Conservation (phyloP, 2,113 vertebrate genomes). For the Limanda limanda region DNA sequence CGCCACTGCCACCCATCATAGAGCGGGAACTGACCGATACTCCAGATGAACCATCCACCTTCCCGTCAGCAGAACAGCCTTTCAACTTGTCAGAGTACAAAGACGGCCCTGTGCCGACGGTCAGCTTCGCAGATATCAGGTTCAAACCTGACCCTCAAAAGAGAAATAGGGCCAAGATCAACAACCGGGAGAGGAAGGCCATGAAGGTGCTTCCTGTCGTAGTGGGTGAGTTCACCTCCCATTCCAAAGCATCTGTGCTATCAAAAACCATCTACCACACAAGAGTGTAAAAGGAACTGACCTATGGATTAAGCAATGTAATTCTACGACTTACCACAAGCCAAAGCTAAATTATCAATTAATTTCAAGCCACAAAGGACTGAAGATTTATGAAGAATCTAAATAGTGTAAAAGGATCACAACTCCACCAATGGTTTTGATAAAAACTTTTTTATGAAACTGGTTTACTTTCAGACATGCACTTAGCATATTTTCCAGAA, state of each 20-base stretch:
- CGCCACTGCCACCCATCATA: slow-evolving; percentile 69
- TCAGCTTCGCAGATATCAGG: slow-evolving; percentile 81
- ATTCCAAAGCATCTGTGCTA: background rate
- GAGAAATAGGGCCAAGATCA: slow-evolving; percentile 88
- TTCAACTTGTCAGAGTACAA: slow-evolving; percentile 56
- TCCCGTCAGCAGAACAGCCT: slow-evolving; percentile 30
- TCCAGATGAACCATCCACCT: slow-evolving; percentile 58
- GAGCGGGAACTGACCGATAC: slow-evolving; percentile 61
- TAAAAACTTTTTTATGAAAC: too few species aligned
- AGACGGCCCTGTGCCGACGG: slow-evolving; percentile 66
- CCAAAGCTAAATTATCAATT: background rate
- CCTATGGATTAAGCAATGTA: background rate
- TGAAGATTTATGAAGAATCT: background rate
- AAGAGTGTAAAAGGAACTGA: background rate
- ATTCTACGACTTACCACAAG: background rate
- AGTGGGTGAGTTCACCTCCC: slow-evolving; percentile 85
- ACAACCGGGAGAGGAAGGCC: slow-evolving; percentile 91
- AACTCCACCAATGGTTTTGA: too few species aligned
- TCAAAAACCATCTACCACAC: background rate
- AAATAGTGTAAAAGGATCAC: too few species aligned
- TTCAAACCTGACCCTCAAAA: slow-evolving; percentile 63
- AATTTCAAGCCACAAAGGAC: background rate
- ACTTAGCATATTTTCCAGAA: too few species aligned
- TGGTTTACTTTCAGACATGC: too few species aligned
- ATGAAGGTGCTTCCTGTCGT: slow-evolving; percentile 95